phyloP scores from a whole-genome alignment of 2,888 invertebrate species.

The Panorpa germanica region DNA sequence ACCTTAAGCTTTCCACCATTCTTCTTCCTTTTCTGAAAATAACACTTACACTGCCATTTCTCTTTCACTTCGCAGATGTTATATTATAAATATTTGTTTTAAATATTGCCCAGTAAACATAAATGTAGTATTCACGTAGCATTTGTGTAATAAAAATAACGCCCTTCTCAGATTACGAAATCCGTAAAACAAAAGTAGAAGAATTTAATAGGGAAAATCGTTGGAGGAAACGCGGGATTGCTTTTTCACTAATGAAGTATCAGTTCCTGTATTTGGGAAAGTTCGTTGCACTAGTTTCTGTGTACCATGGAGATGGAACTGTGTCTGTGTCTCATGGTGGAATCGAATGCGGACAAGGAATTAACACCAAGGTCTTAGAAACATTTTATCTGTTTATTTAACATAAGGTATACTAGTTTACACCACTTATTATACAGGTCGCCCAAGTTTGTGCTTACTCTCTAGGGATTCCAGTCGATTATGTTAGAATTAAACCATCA shows the following conservation, averaged over 20 bases:
- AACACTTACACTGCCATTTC: too few relatives aligned
- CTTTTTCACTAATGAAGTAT: slow-evolving; percentile 52
- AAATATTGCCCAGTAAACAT: too few relatives aligned
- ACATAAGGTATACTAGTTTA: too few relatives aligned
- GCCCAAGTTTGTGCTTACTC: slow-evolving; percentile 56
- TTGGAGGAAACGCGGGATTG: slow-evolving; percentile 63
- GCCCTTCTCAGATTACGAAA: slow-evolving; percentile 29
- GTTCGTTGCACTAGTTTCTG: slow-evolving; percentile 37
- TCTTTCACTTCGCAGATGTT: too few relatives aligned
- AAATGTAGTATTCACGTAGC: too few relatives aligned
- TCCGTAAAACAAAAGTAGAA: slow-evolving; percentile 31
- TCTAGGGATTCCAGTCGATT: slow-evolving; percentile 45
- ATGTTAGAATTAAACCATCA: slow-evolving; percentile 44
- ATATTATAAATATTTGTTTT: too few relatives aligned
- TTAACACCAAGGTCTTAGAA: slow-evolving; percentile 55
- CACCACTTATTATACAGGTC: too few relatives aligned
- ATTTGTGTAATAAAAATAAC: too few relatives aligned
- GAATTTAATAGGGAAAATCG: slow-evolving; percentile 47
- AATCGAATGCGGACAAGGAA: slow-evolving; percentile 65
- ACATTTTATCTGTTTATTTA: too few relatives aligned
- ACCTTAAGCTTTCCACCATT: too few relatives aligned
- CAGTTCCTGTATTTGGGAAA: slow-evolving; percentile 30
- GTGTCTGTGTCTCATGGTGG: slow-evolving; percentile 54
- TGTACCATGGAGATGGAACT: slow-evolving; percentile 51
- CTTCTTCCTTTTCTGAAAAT: too few relatives aligned